Base-by-base conservation (phyloP, 1,140 invertebrate genomes). In the Teleopsis dalmanni region DNA sequence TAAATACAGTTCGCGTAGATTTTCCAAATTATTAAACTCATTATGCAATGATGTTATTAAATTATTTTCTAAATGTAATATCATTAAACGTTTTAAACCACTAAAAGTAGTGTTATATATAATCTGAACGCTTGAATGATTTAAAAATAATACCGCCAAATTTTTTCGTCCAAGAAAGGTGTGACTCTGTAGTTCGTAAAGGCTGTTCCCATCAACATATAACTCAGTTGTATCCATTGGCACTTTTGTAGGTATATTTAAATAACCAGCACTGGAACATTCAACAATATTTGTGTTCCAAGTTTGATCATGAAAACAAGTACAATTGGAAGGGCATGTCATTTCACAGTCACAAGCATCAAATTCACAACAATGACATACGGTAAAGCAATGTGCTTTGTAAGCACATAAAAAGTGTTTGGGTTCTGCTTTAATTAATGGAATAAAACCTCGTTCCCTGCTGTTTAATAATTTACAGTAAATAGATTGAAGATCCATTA, bases 331-430 rank as follows among this genome's bases (percentile, higher is more conserved):
- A 13, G 91, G 91, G 69, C 91, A 95, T 41, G 87, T 92, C 90
- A 93, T 93, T 78, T 93, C 88, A 74, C 90, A 94, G 75, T 93
- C 90, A 75, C 91, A 95, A 41, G 91, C 89, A 67, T 93, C 90
- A 71, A 92, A 94, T 71, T 93, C 91, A 71, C 91, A 95, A 75
- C 91, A 95, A 65, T 94, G 89, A 61, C 91, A 94, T 33, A 93
- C 76, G 4, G 88, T 84, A 68, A 93, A 94, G 74, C 91, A 95
- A 62, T 94, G 91, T 8, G 87, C 87, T 71, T 91, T 87, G 73
- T 95, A 95, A 37, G 83, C 82, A 75, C 91, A 95, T 38, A 95
- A 76, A 73, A 95, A 95, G 71, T 94, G 88, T 46, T 87, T 88
- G 2, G 87, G 78, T 64, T 87, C 82, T 6, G 89, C 84, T 57